Evolutionary conservation across 2,797 vertebrate species (phyloP), one percentile per base, ranked within the genome.

Genomic region (Tinamus major): DNA sequence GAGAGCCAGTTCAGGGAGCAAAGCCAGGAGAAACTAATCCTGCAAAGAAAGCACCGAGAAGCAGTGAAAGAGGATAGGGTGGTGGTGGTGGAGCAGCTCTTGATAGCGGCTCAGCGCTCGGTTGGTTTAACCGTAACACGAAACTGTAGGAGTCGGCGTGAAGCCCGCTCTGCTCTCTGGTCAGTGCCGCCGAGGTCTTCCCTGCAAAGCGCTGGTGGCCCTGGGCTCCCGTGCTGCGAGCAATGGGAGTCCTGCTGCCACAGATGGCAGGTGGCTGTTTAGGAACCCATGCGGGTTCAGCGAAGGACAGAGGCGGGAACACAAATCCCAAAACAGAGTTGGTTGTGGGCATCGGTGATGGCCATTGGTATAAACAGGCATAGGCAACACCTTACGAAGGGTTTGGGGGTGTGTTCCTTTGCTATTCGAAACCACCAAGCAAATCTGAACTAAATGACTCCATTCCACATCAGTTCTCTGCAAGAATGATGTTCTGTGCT

Each of bases 211-310:
- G 68, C 53, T 3, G 0, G 56, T 6, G 8, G 64, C 82, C 75
- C 77, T 75, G 62, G 53, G 44, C 37, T 44, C 24, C 49, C 41
- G 9, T 4, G 19, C 75, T 10, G 41, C 65, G 16, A 85, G 58
- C 0, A 0, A 21, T 71, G 61, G 10, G 2, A 61, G 55, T 33
- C 63, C 72, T 80, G 90, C 53, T 65, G 65, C 93, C 13, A 0
- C 7, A 56, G 44, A 49, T 92, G 80, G 85, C 67, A 79, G 78
- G 61, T 79, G 65, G 69, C 87, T 72, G 75, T 93, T 83, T 95
- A 79, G 89, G 67, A 94, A 48, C 65, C 3, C 1, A 58, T 9
- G 0, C 48, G 15, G 15, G 14, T 74, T 79, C 39, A 42, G 13
- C 58, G 80, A 69, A 89, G 71, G 74, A 91, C 81, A 90, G 80